Evolutionary conservation across 2,797 vertebrate species (phyloP).

Genomic region (Pseudopleuronectes americanus): DNA sequence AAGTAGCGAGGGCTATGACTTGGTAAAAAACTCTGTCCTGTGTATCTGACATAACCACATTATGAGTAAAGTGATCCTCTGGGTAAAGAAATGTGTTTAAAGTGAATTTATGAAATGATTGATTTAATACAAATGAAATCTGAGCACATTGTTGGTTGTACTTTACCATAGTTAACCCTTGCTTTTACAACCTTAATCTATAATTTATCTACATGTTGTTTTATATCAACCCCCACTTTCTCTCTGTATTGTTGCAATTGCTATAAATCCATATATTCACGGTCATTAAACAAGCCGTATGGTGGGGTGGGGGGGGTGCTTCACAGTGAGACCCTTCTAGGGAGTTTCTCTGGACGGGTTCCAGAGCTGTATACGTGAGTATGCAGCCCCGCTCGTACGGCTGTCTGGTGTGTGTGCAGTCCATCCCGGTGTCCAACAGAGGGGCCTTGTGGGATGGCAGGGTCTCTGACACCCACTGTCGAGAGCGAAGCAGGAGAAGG

Average conservation of each 20-base stretch:
- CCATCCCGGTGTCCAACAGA: constrained; percentile 66
- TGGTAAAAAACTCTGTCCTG: not conserved
- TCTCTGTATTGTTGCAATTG: not conserved
- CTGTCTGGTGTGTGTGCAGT: constrained; percentile 17
- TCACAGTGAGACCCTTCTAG: not conserved
- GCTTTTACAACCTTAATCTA: no score
- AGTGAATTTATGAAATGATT: not conserved
- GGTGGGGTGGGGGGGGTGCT: not conserved
- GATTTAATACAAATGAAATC: not conserved
- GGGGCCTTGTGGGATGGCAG: constrained; percentile 77
- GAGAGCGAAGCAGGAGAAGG: constrained; percentile 73
- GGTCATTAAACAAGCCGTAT: not conserved
- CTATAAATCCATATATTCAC: constrained; percentile 8
- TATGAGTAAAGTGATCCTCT: not conserved
- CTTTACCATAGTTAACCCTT: not conserved
- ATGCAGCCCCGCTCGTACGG: not conserved
- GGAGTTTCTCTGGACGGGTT: constrained; percentile 7
- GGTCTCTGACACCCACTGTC: constrained; percentile 78
- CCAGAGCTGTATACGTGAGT: constrained; percentile 11
- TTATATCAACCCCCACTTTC: not conserved
- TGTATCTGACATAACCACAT: not conserved
- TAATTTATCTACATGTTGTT: not conserved
- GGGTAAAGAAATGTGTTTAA: not conserved
- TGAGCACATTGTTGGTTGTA: not conserved
- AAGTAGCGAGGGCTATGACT: no score